Base-by-base conservation (phyloP, 30 jellyfish, hydroid and myxozoan species). In the Pseudorhiza aurosa region DNA sequence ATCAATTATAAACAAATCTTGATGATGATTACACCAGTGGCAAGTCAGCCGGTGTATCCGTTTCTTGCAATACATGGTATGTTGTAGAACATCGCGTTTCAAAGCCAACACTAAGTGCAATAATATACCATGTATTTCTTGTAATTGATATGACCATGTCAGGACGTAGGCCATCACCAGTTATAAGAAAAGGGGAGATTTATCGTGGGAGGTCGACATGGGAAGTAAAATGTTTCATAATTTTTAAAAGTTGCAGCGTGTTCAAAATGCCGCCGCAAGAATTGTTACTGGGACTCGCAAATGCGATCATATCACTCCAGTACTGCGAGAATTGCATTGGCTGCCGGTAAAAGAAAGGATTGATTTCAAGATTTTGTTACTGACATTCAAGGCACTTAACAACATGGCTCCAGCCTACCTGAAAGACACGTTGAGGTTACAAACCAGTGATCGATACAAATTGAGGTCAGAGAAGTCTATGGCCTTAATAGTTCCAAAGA, bases 301-400 rank as follows among this genome's bases (percentile, higher is more conserved):
- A 60, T 59, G 21, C 58, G 73, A 59, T 22, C 88, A 58, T 31
- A 37, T 55, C 49, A 75, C 88, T 35, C 82, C 83, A 19, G 36
- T 47, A 2, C 51, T 70, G 57, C 51, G 44, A 30, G 78, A 68
- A 58, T 63, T 82, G 78, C 87, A 68, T 60, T 68, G 95, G 95
- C 87, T 82, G 82, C 82, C 73, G 45, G 82, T 82, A 39, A 79
- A 68, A 70, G 81, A 68, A 53, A 67, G 95, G 68, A 82, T 82
- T 56, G 85, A 40, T 46, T 65, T 75, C 72, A 63, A 79, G 22
- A 43, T 77, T 40, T 62, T 58, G 81, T 46, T 77, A 31, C 44
- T 77, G 24, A 59, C 89, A 39, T 77, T 58, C 59, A 77, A 68
- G 68, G 83, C 83, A 71, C 73, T 71, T 18, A 73, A 51, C 75